These are phyloP conservation scores for Picathartes gymnocephalus DNA, from an alignment of 2,113 vertebrate genomes.

Conservation along the genomic window DNA sequence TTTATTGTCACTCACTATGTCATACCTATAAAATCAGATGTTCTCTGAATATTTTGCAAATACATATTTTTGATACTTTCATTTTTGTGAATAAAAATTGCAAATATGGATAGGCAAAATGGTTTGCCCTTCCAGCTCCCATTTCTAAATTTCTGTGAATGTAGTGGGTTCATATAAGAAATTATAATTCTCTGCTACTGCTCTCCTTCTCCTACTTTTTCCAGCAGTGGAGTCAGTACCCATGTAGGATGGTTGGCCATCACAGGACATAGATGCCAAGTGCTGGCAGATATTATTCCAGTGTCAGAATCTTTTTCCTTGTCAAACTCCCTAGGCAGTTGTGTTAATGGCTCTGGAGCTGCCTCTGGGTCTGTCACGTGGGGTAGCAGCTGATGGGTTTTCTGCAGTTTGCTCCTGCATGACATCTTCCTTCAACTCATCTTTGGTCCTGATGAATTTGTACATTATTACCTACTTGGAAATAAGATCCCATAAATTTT, in stretches of 20 bases:
- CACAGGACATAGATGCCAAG: conserved; percentile 47
- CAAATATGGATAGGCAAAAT: neutral
- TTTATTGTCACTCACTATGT: neutral
- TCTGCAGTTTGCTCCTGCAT: neutral
- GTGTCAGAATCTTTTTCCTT: conserved; percentile 38
- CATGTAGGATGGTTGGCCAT: conserved; percentile 1
- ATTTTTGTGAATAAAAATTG: neutral
- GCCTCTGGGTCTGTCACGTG: conserved; percentile 55
- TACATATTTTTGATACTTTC: neutral
- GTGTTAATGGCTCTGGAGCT: conserved; percentile 43
- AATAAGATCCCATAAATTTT: conserved; percentile 38
- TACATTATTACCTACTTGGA: conserved; percentile 1
- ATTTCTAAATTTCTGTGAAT: neutral
- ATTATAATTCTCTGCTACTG: neutral
- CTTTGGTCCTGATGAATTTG: conserved; percentile 49
- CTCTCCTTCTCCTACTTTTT: neutral
- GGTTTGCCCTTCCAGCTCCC: neutral
- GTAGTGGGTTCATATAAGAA: neutral
- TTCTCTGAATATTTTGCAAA: neutral
- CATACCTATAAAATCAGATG: neutral
- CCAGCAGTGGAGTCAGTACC: neutral
- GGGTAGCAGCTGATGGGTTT: conserved; percentile 18
- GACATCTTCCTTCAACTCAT: conserved; percentile 5
- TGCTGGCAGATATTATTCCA: conserved; percentile 44
- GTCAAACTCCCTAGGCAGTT: conserved; percentile 42